Evolutionary conservation across 2,113 vertebrate genomes (phyloP).

Genomic region (Lampris megalopsis): DNA sequence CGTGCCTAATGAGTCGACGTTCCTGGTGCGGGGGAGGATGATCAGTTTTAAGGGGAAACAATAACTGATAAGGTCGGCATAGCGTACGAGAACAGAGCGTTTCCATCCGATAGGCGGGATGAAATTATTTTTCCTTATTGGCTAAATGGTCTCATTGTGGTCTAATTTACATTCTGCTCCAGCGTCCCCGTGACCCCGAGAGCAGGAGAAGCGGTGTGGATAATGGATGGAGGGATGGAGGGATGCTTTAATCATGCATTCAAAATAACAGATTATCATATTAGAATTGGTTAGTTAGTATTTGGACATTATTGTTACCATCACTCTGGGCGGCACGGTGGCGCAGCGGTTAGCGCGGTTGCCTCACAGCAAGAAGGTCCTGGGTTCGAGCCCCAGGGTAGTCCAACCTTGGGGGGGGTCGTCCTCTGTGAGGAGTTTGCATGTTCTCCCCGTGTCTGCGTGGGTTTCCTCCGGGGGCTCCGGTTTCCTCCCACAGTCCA

Average conservation of each 20-base stretch:
- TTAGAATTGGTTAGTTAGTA: background rate
- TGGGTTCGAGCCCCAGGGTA: too few species aligned
- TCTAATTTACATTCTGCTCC: background rate
- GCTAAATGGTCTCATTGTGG: background rate
- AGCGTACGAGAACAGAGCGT: constrained; percentile 36
- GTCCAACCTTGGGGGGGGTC: too few species aligned
- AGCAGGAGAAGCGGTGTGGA: too few species aligned
- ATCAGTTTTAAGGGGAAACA: constrained; percentile 14
- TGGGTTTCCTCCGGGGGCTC: too few species aligned
- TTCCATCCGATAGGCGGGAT: constrained; percentile 2
- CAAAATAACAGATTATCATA: background rate
- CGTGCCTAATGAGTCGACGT: constrained; percentile 36
- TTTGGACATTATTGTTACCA: background rate
- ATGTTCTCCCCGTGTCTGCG: too few species aligned
- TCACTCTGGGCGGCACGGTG: constrained; percentile 1
- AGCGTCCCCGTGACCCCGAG: background rate
- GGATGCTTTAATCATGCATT: background rate
- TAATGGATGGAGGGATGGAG: too few species aligned
- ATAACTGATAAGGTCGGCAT: constrained; percentile 27
- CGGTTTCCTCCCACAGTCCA: too few species aligned
- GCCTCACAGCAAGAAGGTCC: too few species aligned
- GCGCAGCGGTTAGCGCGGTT: too few species aligned
- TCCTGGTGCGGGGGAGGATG: constrained; percentile 30
- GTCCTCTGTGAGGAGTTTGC: too few species aligned
- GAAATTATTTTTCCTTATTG: background rate